A percentile compares a stretch with the other conserved stretches of the same genome.
phyloP scores from a whole-genome alignment of 2,888 invertebrate genomes.

The Rhamnusium bicolor region DNA sequence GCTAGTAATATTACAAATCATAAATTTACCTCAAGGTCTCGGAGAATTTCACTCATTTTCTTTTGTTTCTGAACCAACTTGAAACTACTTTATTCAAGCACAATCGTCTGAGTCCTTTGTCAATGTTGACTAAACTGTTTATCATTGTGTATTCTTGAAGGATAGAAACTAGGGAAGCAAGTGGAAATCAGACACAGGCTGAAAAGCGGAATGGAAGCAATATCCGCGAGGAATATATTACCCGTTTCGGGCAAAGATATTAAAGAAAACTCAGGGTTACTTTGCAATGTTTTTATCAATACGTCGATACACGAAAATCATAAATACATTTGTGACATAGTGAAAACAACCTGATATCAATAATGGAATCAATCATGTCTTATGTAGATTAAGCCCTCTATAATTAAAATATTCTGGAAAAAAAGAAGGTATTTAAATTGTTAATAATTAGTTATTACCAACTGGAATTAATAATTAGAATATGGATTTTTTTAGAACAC shows the following conservation, averaged over 20 bases:
- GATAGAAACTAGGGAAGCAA: background rate
- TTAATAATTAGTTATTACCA: too few relatives aligned
- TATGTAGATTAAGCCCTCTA: too few relatives aligned
- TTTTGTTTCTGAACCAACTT: background rate
- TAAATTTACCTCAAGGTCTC: background rate
- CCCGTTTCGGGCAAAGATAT: background rate
- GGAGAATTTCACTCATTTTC: background rate
- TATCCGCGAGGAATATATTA: background rate
- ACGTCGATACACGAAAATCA: too few relatives aligned
- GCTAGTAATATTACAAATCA: background rate
- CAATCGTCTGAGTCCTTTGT: background rate
- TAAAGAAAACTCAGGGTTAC: too few relatives aligned
- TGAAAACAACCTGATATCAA: too few relatives aligned
- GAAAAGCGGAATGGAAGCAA: background rate
- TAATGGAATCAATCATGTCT: too few relatives aligned
- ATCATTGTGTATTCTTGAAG: background rate
- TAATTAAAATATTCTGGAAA: too few relatives aligned
- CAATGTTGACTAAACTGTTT: background rate
- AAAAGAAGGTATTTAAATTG: too few relatives aligned
- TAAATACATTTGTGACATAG: too few relatives aligned
- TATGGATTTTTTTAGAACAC: too few relatives aligned
- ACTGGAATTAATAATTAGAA: too few relatives aligned
- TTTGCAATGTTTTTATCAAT: too few relatives aligned
- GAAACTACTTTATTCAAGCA: background rate
- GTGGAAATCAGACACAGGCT: background rate